Base-by-base conservation (phyloP, 64 coral and sea anemone species). In the Pachyseris speciosa region DNA sequence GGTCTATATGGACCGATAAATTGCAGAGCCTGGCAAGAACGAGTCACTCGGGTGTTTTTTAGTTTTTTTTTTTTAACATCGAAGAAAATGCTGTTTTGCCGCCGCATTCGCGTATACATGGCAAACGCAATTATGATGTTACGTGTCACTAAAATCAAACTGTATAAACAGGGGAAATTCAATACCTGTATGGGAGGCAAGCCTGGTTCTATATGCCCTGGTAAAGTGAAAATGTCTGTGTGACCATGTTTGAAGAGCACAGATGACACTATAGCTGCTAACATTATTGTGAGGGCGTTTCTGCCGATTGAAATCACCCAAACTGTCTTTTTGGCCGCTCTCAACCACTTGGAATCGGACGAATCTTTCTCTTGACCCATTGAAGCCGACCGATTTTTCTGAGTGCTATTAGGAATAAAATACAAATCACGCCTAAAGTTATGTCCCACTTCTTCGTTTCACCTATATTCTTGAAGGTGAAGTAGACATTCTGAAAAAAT, bases 181-280 rank as follows among this genome's bases (percentile, higher is more conserved):
- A 48, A 15, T 98, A 99, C 97, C 97, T 99, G 32, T 13, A 99
- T 74, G 33, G 69, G 81, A 33, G 97, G 97, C 60, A 99, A 37
- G 2, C 97, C 97, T 4, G 94, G 91, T 9, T 99, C 86, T 31
- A 99, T 13, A 20, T 93, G 83, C 20, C 73, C 86, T 25, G 97
- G 95, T 19, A 99, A 61, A 41, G 86, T 81, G 36, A 99, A 99
- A 12, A 87, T 86, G 60, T 85, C 79, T 13, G 16, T 89, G 41
- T 83, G 67, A 7, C 90, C 90, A 72, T 99, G 84, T 26, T 51
- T 30, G 81, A 86, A 81, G 24, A 99, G 75, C 17, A 92, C 30
- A 9, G 92, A 69, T 2, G 83, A 68, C 2, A 99, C 44, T 12
- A 86, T 20, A 16, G 89, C 90, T 30, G 94, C 87, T 40, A 95